Evolutionary conservation across 2,888 invertebrate genomes (phyloP).

Genomic region (Trissoscelio sp.): DNA sequence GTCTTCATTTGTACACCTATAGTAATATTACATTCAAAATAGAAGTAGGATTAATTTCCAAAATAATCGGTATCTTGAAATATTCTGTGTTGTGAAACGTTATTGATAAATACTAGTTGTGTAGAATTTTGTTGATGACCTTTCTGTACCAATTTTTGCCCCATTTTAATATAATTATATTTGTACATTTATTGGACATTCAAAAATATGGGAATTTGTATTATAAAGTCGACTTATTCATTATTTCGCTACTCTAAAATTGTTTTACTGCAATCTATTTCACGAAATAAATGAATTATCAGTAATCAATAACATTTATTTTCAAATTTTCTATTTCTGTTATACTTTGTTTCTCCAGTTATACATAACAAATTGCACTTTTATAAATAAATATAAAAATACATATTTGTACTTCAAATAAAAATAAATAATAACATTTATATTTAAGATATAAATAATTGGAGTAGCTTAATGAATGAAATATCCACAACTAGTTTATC

Average conservation of each 20-base stretch:
- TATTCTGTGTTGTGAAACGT: conserved; percentile 31
- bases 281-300: neutral
- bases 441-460: neutral
- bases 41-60: too few relatives aligned
- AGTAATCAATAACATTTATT: neutral
- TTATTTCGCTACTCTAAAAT: neutral
- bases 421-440: neutral
- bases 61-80: conserved; percentile 12
- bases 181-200: neutral
- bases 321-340: neutral
- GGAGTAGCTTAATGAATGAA: conserved; percentile 14
- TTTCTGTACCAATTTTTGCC: neutral
- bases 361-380: too few relatives aligned
- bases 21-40: conserved; percentile 29
- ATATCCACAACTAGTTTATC: conserved; percentile 45
- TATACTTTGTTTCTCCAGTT: too few relatives aligned
- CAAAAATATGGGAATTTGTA: neutral
- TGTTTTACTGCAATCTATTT: neutral
- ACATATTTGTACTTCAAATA: neutral
- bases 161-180: neutral
- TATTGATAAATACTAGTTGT: conserved; percentile 44
- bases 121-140: conserved; percentile 14
- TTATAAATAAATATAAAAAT: too few relatives aligned
- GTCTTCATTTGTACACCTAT: conserved; percentile 30
- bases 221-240: neutral